Evolutionary conservation across 2,888 invertebrate genomes (phyloP), one percentile per base, ranked within the genome.

Genomic region (Nowickia ferox): DNA sequence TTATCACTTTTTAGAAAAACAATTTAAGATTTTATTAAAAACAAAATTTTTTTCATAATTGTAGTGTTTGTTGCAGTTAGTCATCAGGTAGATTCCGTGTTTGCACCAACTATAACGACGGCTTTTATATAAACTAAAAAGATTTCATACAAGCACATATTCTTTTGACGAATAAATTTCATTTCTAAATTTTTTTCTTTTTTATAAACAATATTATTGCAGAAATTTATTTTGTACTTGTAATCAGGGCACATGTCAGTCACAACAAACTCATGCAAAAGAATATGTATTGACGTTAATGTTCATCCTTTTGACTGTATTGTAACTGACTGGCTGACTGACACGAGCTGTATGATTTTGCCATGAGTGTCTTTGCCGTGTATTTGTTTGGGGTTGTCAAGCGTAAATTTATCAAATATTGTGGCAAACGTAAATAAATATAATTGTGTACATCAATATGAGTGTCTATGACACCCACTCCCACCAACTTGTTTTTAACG

Each of bases 331-430:
- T 75, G 61, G 42, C 22, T 59, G 74, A 22, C 66, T 66, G 30
- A 30, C 30, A 30, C 30, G 5, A 66, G 15, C 40, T 51, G 59
- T 38, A 22, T 59, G 59, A 48, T 42, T 48, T 11, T 66, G 42
- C 15, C 17, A 71, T 38, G 48, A 55, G 13, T 63, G 65, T 13
- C 42, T 53, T 38, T 19, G 6, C 5, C 30, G 30, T 30, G 42
- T 53, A 51, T 71, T 77, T 77, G 72, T 78, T 59, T 66, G 44
- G 55, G 30, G 55, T 48, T 69, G 78, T 55, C 74, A 84, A 79
- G 74, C 74, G 68, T 74, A 48, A 75, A 79, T 79, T 63, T 75
- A 84, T 75, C 69, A 74, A 79, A 79, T 84, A 79, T 84, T 84
- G 55, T 79, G 78, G 46, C 44, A 59, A 51, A 68, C 55, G 48